Evolutionary conservation across 2,797 vertebrate species (phyloP).

Genomic region (Meda fulgida): DNA sequence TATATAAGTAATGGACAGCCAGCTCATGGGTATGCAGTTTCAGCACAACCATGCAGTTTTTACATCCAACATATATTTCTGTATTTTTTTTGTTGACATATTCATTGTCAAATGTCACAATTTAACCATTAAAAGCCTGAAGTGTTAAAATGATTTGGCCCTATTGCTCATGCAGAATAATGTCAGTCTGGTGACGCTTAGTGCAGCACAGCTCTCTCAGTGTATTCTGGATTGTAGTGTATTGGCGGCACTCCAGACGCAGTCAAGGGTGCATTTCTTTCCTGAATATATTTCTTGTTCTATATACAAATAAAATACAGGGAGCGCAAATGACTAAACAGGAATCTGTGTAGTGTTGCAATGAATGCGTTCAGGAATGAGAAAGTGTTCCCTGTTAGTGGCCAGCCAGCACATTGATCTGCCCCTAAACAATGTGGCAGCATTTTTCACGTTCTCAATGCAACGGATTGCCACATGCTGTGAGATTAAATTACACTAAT

Average conservation of each 20-base stretch:
- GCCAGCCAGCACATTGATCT: neutral
- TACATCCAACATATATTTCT: neutral
- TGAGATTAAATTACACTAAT: neutral
- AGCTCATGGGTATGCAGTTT: neutral
- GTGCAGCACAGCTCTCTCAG: slow-evolving; percentile 16
- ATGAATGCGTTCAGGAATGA: neutral
- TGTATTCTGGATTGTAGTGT: slow-evolving; percentile 26
- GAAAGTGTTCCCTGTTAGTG: slow-evolving; percentile 4
- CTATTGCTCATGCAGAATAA: neutral
- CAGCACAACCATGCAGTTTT: neutral
- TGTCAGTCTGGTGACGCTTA: neutral
- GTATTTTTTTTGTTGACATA: neutral
- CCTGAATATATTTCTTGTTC: slow-evolving; percentile 31
- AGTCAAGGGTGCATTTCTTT: slow-evolving; percentile 20
- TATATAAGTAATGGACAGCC: slow-evolving; percentile 1
- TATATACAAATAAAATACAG: slow-evolving; percentile 22
- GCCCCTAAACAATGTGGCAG: neutral
- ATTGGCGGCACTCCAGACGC: slow-evolving; percentile 13
- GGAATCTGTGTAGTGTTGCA: neutral
- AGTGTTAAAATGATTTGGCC: slow-evolving; percentile 8
- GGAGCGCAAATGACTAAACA: slow-evolving; percentile 15
- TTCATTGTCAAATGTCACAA: neutral
- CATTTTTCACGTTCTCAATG: neutral
- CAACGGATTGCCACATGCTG: neutral
- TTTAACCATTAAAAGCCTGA: neutral